Conservation (phyloP, 2,888 invertebrate genomes). For the Stenolophus ochropezus region DNA sequence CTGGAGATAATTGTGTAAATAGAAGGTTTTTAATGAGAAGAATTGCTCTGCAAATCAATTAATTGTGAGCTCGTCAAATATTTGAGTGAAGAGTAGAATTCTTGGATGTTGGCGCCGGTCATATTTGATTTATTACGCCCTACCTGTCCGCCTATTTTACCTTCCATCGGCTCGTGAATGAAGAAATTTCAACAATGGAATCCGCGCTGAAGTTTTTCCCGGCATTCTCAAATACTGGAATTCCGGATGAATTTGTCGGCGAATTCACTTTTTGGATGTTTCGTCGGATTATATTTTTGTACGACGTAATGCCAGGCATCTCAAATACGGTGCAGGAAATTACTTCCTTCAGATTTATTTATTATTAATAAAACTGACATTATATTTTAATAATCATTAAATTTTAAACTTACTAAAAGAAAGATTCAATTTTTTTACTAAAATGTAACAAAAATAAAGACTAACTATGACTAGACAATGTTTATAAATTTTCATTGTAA, state of each 20-base stretch:
- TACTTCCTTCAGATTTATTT: too few species aligned
- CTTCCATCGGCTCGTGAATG: slow-evolving; percentile 4
- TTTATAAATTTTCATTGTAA: background rate
- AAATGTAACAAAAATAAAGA: too few species aligned
- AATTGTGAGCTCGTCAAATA: background rate
- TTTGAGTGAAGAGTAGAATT: background rate
- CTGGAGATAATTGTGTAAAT: too few species aligned
- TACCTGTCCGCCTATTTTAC: slow-evolving; percentile 11
- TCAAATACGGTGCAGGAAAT: background rate
- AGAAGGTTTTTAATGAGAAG: background rate
- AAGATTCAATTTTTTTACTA: too few species aligned
- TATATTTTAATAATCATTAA: too few species aligned
- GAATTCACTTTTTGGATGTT: slow-evolving; percentile 36
- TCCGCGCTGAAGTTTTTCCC: slow-evolving; percentile 21
- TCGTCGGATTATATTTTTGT: background rate
- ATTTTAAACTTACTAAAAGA: too few species aligned
- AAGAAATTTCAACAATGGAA: slow-evolving; percentile 46
- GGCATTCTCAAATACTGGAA: slow-evolving; percentile 42
- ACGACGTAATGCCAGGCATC: slow-evolving; percentile 16
- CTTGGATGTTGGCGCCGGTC: background rate
- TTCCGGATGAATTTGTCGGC: slow-evolving; percentile 20
- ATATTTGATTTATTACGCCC: slow-evolving; percentile 16
- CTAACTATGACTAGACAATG: background rate
- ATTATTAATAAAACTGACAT: too few species aligned
- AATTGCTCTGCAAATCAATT: background rate